Evolutionary conservation across 2,888 invertebrate species (phyloP), one percentile per base, ranked within the genome.

Genomic region (Amiota communis): DNA sequence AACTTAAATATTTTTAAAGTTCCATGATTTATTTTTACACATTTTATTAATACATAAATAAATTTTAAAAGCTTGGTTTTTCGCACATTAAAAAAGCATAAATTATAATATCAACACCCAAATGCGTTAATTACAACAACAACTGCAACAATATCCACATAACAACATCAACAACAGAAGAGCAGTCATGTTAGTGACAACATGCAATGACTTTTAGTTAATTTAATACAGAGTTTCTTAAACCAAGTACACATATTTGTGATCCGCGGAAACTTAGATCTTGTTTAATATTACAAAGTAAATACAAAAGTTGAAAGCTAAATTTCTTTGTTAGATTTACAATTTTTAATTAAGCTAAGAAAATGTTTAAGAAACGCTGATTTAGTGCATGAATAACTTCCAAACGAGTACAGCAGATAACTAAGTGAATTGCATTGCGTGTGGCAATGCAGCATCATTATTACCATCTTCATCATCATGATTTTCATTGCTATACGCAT

Each of bases 31-130:
- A 78, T 79, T 82, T 85, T 86, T 80, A 84, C n/a, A n/a, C n/a
- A n/a, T n/a, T n/a, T 85, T 85, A 81, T 79, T 86, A 83, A 83
- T 86, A n/a, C n/a, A n/a, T n/a, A 83, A 83, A 86, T 84, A 79
- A 77, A 77, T 76, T 84, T 84, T 79, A 86, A 85, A 85, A 81
- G 82, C 84, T 84, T 83, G 86, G 85, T 84, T 86, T 80, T 84
- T 84, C 79, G 77, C 83, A 78, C 86, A 83, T 83, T 83, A 83
- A 83, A 83, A 83, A 78, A 82, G 84, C 85, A 83, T 83, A 86
- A 83, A 83, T 83, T 86, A 59, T 79, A 77, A 84, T 84, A 86
- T 83, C 81, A 85, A 86, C 86, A 86, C 86, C 86, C 83, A 82
- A 82, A 79, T 83, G 84, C 81, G 83, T 82, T 75, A 76, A 77